These are phyloP conservation scores for Eospalax fontanierii DNA, from an alignment of 2,797 vertebrate genomes.

Conservation along the genomic window DNA sequence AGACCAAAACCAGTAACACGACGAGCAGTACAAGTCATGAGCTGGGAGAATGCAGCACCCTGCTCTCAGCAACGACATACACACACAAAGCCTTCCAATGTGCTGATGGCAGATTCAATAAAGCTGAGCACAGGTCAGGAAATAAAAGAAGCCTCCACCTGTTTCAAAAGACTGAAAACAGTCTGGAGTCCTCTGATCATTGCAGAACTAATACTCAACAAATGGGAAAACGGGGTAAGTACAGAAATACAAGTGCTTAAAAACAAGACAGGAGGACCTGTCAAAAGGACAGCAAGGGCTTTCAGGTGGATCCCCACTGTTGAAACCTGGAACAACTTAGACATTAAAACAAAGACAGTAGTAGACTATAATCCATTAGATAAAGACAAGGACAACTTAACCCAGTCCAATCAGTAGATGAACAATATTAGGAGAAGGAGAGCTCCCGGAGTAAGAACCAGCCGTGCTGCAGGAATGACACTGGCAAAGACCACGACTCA, in stretches of 20 bases:
- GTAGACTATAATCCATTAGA: not conserved
- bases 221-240: not conserved
- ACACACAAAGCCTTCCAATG: not conserved
- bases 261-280: not conserved
- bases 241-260: not conserved
- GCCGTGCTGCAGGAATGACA: not conserved
- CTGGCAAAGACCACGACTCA: not conserved
- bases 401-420: not conserved
- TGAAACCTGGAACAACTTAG: not conserved
- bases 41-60: not conserved
- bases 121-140: not conserved
- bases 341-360: not conserved
- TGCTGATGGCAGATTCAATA: not conserved
- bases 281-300: not conserved
- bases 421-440: not conserved
- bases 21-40: not conserved
- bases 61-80: not conserved
- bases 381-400: slow-evolving; percentile 13
- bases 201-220: not conserved
- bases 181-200: not conserved
- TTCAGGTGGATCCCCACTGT: not conserved
- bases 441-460: not conserved
- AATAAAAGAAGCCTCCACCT: not conserved
- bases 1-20: not conserved
- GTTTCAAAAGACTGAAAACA: slow-evolving; percentile 43